Conservation (phyloP, 2,113 vertebrate genomes). For the Perca fluviatilis region DNA sequence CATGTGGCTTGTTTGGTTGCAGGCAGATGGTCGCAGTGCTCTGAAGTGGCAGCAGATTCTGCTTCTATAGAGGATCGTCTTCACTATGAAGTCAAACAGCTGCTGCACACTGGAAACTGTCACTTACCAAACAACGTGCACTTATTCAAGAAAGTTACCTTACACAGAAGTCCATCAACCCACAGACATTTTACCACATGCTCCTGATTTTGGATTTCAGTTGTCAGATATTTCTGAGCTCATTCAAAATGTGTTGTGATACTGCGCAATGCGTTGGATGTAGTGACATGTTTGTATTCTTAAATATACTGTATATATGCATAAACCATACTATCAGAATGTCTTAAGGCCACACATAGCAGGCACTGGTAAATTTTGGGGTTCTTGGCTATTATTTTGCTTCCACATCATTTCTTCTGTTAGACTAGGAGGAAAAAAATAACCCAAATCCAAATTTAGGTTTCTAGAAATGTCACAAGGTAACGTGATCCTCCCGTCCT, state of each 20-base stretch:
- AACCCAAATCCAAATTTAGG: too few species aligned
- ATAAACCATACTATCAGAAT: too few species aligned
- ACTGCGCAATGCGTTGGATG: neutral
- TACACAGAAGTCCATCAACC: neutral
- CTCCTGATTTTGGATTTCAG: neutral
- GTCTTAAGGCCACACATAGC: too few species aligned
- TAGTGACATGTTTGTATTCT: neutral
- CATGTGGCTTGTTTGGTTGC: neutral
- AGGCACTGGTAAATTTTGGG: too few species aligned
- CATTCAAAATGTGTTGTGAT: neutral
- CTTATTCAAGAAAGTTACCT: neutral
- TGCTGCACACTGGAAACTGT: constrained; percentile 2
- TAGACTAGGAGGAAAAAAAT: too few species aligned
- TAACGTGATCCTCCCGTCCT: too few species aligned
- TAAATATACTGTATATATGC: neutral
- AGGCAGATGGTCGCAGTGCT: constrained; percentile 11
- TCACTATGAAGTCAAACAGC: neutral
- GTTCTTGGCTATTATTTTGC: too few species aligned
- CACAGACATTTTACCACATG: neutral
- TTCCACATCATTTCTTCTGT: too few species aligned
- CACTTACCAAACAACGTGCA: neutral
- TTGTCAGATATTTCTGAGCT: neutral
- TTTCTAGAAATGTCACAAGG: too few species aligned
- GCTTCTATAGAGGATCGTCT: neutral
- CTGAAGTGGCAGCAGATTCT: constrained; percentile 10